Conservation (phyloP, 2,113 vertebrate species). For the Gymnogyps californianus region DNA sequence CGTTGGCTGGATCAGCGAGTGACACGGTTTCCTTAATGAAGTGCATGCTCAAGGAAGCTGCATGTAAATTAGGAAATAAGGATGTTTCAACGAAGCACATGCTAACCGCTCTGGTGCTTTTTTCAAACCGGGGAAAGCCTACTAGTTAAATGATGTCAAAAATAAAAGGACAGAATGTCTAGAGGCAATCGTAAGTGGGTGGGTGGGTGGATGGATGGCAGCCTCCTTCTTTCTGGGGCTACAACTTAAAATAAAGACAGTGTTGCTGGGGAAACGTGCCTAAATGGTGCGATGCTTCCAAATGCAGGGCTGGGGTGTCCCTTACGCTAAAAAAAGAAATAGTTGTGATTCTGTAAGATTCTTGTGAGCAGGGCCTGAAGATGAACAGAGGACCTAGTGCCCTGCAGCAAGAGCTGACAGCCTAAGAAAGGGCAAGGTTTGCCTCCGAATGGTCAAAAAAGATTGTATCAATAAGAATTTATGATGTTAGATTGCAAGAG, state of each 20-base stretch:
- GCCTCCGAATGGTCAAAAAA: not conserved
- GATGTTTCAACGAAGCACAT: not conserved
- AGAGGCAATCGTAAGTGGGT: not conserved
- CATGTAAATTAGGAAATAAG: not conserved
- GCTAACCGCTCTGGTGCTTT: not conserved
- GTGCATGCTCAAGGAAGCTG: not conserved
- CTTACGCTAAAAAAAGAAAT: not conserved
- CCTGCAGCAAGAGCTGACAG: not conserved
- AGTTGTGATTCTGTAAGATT: not conserved
- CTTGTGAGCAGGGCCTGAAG: not conserved
- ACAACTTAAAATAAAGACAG: not conserved
- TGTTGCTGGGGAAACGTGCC: not conserved
- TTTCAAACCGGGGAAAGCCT: not conserved
- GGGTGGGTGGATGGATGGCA: not conserved
- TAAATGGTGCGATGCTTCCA: not conserved
- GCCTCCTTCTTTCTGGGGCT: not conserved
- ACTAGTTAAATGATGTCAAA: not conserved
- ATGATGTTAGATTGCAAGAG: not conserved
- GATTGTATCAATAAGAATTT: not conserved
- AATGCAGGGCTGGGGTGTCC: not conserved
- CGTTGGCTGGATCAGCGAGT: not conserved
- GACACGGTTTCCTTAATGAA: not conserved
- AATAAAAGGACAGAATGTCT: not conserved
- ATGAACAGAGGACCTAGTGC: not conserved
- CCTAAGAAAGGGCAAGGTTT: not conserved